Conservation (phyloP, 2,797 vertebrate species). For the Vespertilio murinus region DNA sequence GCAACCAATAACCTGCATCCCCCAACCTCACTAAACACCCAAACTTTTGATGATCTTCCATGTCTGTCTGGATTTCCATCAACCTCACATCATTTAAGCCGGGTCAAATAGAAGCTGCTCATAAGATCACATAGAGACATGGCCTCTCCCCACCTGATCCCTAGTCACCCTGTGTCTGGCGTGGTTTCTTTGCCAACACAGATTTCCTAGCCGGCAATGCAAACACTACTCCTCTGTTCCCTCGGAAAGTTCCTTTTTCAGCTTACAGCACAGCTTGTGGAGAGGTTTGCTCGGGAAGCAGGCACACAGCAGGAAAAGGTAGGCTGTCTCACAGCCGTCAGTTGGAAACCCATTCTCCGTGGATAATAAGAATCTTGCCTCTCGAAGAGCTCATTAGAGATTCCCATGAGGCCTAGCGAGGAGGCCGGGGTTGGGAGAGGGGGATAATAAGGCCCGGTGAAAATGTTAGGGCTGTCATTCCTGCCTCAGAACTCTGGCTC, state of each 20-base stretch:
- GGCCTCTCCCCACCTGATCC: neutral
- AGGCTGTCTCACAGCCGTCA: neutral
- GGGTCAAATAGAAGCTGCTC: neutral
- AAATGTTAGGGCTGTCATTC: neutral
- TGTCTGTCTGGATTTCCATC: neutral
- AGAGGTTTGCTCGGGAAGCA: neutral
- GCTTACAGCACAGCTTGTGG: neutral
- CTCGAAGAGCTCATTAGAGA: neutral
- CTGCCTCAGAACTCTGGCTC: neutral
- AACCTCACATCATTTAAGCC: neutral
- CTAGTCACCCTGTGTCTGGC: neutral
- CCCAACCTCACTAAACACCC: neutral
- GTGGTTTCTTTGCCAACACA: constrained; percentile 39
- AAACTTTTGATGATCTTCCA: neutral
- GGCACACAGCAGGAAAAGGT: neutral
- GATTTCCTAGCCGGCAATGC: neutral
- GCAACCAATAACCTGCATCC: neutral
- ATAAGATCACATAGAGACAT: neutral
- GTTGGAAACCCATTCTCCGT: neutral
- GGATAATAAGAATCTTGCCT: neutral
- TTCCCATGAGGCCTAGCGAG: neutral
- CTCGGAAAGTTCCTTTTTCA: neutral
- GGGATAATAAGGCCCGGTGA: neutral
- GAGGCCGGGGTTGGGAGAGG: neutral
- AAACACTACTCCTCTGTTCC: neutral